Evolutionary conservation across 2,113 vertebrate species (phyloP), one percentile per base, ranked within the genome.

Genomic region (Malurus elegans): DNA sequence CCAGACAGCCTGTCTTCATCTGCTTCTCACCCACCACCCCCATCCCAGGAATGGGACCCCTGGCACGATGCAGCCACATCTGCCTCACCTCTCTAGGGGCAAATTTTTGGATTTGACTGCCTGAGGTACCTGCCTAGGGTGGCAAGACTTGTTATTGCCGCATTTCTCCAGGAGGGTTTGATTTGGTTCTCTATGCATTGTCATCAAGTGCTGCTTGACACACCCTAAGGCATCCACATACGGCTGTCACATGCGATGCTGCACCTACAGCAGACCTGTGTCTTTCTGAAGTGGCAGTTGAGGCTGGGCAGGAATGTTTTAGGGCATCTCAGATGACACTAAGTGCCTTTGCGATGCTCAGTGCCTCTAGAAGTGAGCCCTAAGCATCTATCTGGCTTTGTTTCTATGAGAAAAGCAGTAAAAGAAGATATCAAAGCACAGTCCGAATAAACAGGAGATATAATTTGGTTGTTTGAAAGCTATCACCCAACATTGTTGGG

Each of bases 221-320:
- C 58, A 83, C 67, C 91, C 83, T 64, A 70, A 67, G 92, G 94
- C 86, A 88, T 67, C 60, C 64, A 36, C 91, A 80, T 88, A 86
- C 7, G 9, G 60, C 82, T 97, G 92, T 94, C 94, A 95, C 56
- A 88, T 60, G 64, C 0, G 0, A 88, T 93, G 94, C 94, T 0
- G 32, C 88, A 97, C 95, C 95, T 94, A 62, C 2, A 0, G 34
- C 47, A 92, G 72, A 92, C 88, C 88, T 92, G 60, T 58, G 51
- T 74, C 91, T 83, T 92, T 71, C 48, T 88, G 88, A 96, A 94
- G 86, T 88, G 86, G 86, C 94, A 96, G 86, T 62, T 76, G 67
- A 73, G 79, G 50, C 56, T 73, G 67, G 62, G 42, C 75, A 83
- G 56, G 64, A 93, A 94, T 71, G 48, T 90, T 89, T 94, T 60